Base-by-base conservation (phyloP, 1,140 invertebrate species). In the Trichonephila clavipes region DNA sequence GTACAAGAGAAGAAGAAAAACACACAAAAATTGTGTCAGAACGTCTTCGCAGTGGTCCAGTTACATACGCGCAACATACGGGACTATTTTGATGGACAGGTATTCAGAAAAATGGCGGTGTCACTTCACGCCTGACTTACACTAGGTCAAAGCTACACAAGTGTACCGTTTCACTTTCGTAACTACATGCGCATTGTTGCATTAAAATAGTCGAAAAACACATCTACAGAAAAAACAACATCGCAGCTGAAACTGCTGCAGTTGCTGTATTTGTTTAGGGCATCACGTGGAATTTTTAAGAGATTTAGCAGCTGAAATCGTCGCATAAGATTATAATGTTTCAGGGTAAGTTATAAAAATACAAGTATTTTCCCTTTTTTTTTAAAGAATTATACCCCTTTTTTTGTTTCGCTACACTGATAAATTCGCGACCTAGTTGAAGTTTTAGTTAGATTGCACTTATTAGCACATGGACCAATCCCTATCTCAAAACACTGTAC, bases 91-190 rank as follows among this genome's bases (percentile, higher is more conserved):
- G 58, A 62, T 87, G 85, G 72, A 77, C 72, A 77, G 28, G 72
- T 28, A 77, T 87, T 61, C 59, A 61, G 28, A 66, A 69, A 64
- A 58, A 34, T 19, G 28, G 85, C 58, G 85, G 59, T 64, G n/a
- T 28, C 85, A 62, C 85, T 87, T 87, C 69, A 90, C 88, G 88
- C 69, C 44, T 90, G 88, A 81, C n/a, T 62, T 77, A 59, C 88
- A 90, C 21, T 90, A 40, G 88, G 88, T 90, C 88, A 90, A 90
- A 90, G 51, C 69, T 90, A 81, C 66, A 72, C 64, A 77, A 90
- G 58, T 81, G 51, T 81, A 81, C 69, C 66, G 59, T 72, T 90
- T 90, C 88, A 90, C 72, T 81, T 81, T 90, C 72, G 62, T 28
- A 77, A 77, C 72, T 77, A 77, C 72, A 40, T 18, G 59, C 34